Evolutionary conservation across 2,113 vertebrate genomes (phyloP), one percentile per base, ranked within the genome.

Genomic region (Tiliqua scincoides): DNA sequence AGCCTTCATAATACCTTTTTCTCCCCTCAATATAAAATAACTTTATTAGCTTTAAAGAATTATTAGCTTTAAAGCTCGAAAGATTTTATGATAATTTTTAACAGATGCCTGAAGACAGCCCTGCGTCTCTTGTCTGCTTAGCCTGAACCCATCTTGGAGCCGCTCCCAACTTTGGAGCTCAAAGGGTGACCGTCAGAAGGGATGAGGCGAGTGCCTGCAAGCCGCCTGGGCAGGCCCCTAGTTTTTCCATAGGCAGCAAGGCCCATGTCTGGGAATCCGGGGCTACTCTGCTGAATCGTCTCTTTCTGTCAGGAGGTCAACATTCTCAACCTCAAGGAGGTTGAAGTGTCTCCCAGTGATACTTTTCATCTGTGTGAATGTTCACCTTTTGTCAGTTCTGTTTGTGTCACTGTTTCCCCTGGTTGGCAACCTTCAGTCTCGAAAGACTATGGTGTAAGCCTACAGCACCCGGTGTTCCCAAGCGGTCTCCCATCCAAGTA

Each of bases 41-140:
- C 91, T 89, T 89, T 93, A 86, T 94, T 91, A 91, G 91, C 90
- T 93, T 92, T 94, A 91, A 93, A 94, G 91, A 92, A 89, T 76
- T 75, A 67, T 67, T 76, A 76, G 81, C 73, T 20, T 17, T 77
- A 76, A 84, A 67, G 23, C n/a, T 37, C 61, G 35, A 76, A 75
- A 67, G 62, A 54, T 84, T 93, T 93, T 89, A 48, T 93, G 85
- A 86, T 91, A 79, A 84, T 94, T 92, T 90, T 84, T 84, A 92
- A 23, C 48, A 1, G 90, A 91, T 89, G 91, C 87, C 85, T 88
- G 89, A 90, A 92, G 91, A 83, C 79, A 87, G 88, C 40, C n/a
- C 77, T 87, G 27, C 0, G 43, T 68, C 48, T 77, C 57, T 7
- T 37, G 86, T 40, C 91, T 89, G 87, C 85, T 92, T 87, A 84